Percentiles rank a stretch among this genome's conserved stretches.
These are phyloP conservation scores for Passer domesticus DNA, from an alignment of 2,113 vertebrate genomes.

Conservation along the genomic window DNA sequence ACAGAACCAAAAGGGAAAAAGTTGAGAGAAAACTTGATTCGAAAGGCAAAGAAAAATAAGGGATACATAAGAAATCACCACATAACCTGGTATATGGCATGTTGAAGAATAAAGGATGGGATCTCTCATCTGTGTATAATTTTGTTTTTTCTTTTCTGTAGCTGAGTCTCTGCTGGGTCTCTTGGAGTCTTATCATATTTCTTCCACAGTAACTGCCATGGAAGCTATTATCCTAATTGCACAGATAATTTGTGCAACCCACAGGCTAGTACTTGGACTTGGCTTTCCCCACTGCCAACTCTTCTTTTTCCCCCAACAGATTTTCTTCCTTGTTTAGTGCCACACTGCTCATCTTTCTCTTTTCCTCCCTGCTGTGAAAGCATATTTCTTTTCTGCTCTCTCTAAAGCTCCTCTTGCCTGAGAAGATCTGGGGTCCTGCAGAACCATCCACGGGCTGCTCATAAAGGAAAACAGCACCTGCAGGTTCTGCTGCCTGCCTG, in stretches of 20 bases:
- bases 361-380: not conserved
- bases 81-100: not conserved
- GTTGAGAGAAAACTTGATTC: not conserved
- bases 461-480: not conserved
- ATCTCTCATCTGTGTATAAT: not conserved
- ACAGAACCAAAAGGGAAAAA: not conserved
- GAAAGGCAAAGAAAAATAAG: not conserved
- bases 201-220: conserved; percentile 4
- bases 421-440: not conserved
- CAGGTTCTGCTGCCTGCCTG: not conserved
- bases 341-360: not conserved
- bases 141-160: not conserved
- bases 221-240: conserved; percentile 37
- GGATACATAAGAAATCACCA: not conserved
- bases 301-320: not conserved
- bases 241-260: not conserved
- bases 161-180: not conserved
- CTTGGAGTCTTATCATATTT: not conserved
- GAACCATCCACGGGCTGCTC: not conserved
- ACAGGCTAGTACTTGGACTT: conserved; percentile 5
- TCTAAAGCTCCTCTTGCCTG: not conserved
- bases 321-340: conserved; percentile 43
- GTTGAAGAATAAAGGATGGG: not conserved
- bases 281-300: not conserved
- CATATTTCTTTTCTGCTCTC: not conserved